These are phyloP conservation scores for Catocala sponsa DNA, from an alignment of 2,888 invertebrate species.

Conservation along the genomic window DNA sequence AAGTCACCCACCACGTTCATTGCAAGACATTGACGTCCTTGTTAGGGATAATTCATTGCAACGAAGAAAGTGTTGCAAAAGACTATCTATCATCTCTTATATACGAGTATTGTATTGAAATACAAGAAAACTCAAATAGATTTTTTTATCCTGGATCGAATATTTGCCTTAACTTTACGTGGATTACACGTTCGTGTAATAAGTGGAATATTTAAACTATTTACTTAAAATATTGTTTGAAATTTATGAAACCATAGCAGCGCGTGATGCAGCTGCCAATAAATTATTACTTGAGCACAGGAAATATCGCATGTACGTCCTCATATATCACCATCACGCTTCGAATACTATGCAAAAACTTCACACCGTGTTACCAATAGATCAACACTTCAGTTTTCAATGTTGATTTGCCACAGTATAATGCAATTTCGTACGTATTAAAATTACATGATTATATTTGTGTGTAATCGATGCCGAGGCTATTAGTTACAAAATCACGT, in stretches of 20 bases:
- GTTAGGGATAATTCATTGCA: too few species aligned
- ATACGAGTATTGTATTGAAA: too few species aligned
- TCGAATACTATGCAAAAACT: not conserved
- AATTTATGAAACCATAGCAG: constrained; percentile 26
- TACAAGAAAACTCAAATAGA: too few species aligned
- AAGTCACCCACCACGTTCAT: too few species aligned
- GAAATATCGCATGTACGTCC: constrained; percentile 2
- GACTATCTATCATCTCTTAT: too few species aligned
- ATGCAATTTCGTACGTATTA: not conserved
- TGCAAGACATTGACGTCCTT: too few species aligned
- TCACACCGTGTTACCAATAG: not conserved
- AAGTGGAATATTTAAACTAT: not conserved
- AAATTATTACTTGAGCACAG: constrained; percentile 19
- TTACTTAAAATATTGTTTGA: constrained; percentile 26
- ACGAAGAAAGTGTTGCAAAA: too few species aligned
- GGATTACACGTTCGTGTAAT: not conserved
- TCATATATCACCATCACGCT: constrained; percentile 27
- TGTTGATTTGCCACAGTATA: not conserved
- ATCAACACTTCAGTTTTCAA: not conserved
- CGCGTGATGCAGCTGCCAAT: constrained; percentile 9
- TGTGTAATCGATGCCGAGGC: constrained; percentile 32
- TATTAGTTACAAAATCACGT: constrained; percentile 18
- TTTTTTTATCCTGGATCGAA: not conserved
- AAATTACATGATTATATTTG: not conserved
- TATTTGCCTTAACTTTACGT: not conserved